Evolutionary conservation across 64 coral and sea anemone genomes (phyloP).

Genomic region (Actinia tenebrosa): DNA sequence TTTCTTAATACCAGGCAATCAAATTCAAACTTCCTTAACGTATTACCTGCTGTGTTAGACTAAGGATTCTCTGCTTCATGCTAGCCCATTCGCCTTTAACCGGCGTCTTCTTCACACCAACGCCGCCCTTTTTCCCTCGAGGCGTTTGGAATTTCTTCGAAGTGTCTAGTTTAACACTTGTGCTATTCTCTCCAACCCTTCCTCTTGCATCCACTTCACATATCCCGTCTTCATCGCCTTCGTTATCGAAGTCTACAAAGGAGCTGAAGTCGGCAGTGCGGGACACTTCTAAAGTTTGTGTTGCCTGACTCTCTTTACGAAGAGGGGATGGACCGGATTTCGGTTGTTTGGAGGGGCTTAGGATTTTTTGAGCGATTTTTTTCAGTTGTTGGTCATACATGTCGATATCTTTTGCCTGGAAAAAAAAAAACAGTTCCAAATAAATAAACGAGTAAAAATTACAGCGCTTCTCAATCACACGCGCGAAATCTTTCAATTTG

Average conservation of each 20-base stretch:
- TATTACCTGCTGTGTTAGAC: slow-evolving; percentile 79
- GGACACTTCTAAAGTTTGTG: slow-evolving; percentile 51
- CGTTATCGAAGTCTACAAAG: slow-evolving; percentile 51
- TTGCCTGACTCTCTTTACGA: slow-evolving; percentile 31
- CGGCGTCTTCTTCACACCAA: slow-evolving; percentile 54
- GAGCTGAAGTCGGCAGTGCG: slow-evolving; percentile 57
- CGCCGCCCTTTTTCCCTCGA: slow-evolving; percentile 24
- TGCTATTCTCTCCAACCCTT: neutral
- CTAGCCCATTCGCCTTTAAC: slow-evolving; percentile 63
- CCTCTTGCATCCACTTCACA: slow-evolving; percentile 14
- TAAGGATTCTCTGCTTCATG: slow-evolving; percentile 82
- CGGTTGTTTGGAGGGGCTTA: slow-evolving; percentile 44
- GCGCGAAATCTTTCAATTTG: no score
- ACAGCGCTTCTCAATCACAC: no score
- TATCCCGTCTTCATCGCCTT: slow-evolving; percentile 45
- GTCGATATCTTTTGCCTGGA: slow-evolving; percentile 61
- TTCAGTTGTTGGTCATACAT: slow-evolving; percentile 84
- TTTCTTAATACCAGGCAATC: no score
- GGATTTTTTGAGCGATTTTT: slow-evolving; percentile 73
- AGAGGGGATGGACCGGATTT: neutral
- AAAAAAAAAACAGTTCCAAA: neutral
- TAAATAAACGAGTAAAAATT: no score
- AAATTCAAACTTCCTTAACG: no score
- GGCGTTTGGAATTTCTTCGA: slow-evolving; percentile 31
- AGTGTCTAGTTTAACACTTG: neutral